These are phyloP conservation scores for Brachyalestes nurse DNA, from an alignment of 2,797 vertebrate genomes.

Conservation along the genomic window DNA sequence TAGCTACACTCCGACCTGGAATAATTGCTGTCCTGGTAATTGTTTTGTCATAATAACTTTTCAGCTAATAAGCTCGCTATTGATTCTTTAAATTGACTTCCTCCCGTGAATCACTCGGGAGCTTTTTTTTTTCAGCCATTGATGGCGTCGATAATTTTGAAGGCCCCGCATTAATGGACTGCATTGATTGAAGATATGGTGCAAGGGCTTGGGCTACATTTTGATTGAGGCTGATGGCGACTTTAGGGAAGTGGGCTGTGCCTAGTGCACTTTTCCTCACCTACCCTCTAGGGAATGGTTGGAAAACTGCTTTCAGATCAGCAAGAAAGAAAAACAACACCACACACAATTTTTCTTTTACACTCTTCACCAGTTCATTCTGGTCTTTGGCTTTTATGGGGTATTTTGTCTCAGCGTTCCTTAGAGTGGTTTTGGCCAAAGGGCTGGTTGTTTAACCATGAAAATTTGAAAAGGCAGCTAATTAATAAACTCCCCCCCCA, in stretches of 20 bases:
- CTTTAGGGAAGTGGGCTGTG: neutral
- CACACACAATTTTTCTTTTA: neutral
- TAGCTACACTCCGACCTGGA: constrained; percentile 27
- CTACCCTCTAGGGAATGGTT: neutral
- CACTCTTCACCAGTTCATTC: neutral
- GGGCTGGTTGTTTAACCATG: neutral
- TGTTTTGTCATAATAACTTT: constrained; percentile 51
- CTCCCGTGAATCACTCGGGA: constrained; percentile 14
- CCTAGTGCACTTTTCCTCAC: neutral
- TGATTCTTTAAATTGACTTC: constrained; percentile 29
- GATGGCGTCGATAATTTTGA: constrained; percentile 30
- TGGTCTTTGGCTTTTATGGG: neutral
- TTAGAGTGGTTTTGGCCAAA: neutral
- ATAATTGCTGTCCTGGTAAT: constrained; percentile 38
- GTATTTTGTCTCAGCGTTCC: neutral
- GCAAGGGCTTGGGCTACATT: neutral
- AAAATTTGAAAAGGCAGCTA: neutral
- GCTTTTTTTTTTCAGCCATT: constrained; percentile 31
- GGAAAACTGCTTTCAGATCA: neutral
- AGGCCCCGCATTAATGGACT: constrained; percentile 18
- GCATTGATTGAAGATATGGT: constrained; percentile 10
- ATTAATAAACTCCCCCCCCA: too few relatives aligned
- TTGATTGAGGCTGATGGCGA: constrained; percentile 15
- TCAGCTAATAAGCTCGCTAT: constrained; percentile 36
- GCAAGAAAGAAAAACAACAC: neutral